Evolutionary conservation across 2,888 invertebrate genomes (phyloP), one percentile per base, ranked within the genome.

Genomic region (Athrips mouffetella): DNA sequence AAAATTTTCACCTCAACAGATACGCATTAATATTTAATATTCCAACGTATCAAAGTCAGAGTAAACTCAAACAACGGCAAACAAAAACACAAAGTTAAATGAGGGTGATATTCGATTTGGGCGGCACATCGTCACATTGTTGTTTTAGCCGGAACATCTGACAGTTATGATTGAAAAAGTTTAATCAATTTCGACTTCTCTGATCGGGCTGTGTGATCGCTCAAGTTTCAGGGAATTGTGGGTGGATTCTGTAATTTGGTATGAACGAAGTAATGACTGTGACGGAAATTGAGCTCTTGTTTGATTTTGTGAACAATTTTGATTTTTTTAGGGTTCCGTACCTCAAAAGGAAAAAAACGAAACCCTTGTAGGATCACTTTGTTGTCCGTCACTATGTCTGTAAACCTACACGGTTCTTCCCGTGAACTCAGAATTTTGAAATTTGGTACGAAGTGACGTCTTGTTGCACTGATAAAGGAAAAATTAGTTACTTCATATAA

Each of bases 161-260:
- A 61, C 58, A 60, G 68, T 58, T 67, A 63, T 70, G 71, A 75
- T 75, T 73, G 74, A 68, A 73, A 75, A 74, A 75, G 73, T 75
- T 75, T 63, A 63, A 54, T 57, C 51, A 57, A 55, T 58, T 62
- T 57, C 13, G 21, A 10, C 7, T 45, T 45, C 11, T 21, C 29
- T 16, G 30, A 30, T 44, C 30, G 29, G 20, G 18, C 15, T 31
- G 16, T 2, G 33, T 7, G 33, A 35, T 35, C 11, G 2, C 33
- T 35, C 10, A n/a, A 15, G 11, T 35, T 15, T 13, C 18, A 2
- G 15, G 6, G 15, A 11, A 7, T 15, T 31, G 4, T 15, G 15
- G 31, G 13, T 31, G 31, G 13, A 31, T 4, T 10, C 13, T 11
- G 31, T 2, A 2, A 13, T 31, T 11, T 11, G n/a, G n/a, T n/a